These are phyloP conservation scores for Anhinga rufa DNA, from an alignment of 2,113 vertebrate genomes.

Conservation along the genomic window DNA sequence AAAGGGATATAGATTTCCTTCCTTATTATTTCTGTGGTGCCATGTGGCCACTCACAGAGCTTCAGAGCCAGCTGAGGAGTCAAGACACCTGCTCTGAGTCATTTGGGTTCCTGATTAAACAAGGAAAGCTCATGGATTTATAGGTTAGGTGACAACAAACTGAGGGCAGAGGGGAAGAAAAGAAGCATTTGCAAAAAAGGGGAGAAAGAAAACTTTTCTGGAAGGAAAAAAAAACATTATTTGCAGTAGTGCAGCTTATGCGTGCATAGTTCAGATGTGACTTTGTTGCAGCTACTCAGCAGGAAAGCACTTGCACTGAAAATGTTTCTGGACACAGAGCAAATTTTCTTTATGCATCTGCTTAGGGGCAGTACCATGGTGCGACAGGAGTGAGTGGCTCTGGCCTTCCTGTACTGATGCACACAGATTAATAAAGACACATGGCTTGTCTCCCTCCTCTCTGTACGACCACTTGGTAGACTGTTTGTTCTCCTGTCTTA, in stretches of 20 bases:
- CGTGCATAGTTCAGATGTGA: not conserved
- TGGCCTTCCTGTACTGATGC: not conserved
- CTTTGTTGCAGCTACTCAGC: not conserved
- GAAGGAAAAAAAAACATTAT: not conserved
- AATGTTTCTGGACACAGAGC: not conserved
- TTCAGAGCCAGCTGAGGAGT: not conserved
- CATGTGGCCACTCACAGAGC: not conserved
- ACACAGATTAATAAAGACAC: not conserved
- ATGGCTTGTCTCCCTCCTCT: not conserved
- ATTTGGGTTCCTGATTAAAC: not conserved
- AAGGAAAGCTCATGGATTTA: not conserved
- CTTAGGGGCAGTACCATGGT: rapidly evolving
- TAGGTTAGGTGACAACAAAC: not conserved
- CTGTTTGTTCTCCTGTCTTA: not conserved
- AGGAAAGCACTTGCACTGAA: not conserved
- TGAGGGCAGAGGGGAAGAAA: not conserved
- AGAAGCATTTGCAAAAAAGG: not conserved
- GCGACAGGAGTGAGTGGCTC: not conserved
- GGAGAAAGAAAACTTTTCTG: not conserved
- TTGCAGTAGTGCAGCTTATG: not conserved
- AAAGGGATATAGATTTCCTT: not conserved
- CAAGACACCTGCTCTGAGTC: not conserved
- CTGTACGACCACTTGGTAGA: rapidly evolving
- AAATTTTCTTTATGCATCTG: not conserved
- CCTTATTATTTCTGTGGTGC: not conserved